These are phyloP conservation scores for Babyrousa celebensis DNA, from an alignment of 2,797 vertebrate species.

Conservation along the genomic window DNA sequence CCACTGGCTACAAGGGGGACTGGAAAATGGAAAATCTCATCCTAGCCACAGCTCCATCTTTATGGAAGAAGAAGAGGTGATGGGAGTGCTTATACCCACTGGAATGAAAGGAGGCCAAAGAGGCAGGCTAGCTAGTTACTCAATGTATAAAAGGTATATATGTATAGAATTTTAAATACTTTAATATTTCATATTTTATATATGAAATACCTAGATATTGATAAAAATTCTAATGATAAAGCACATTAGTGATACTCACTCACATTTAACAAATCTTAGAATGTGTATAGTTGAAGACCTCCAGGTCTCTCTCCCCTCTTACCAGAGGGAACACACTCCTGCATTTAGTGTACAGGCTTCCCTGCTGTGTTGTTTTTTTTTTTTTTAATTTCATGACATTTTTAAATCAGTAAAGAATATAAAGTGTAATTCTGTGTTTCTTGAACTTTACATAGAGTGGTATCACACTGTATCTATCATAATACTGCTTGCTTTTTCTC, in stretches of 20 bases:
- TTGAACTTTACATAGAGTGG: slow-evolving; percentile 18
- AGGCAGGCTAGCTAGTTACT: slow-evolving; percentile 11
- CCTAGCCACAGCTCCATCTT: neutral
- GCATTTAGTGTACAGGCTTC: neutral
- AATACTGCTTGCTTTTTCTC: neutral
- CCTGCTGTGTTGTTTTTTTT: neutral
- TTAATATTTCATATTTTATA: neutral
- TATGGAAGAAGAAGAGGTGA: neutral
- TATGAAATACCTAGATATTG: neutral
- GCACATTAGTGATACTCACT: neutral
- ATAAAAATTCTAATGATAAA: slow-evolving; percentile 54
- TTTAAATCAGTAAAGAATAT: slow-evolving; percentile 9
- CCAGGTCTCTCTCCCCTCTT: neutral
- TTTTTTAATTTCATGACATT: neutral
- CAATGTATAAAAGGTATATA: neutral
- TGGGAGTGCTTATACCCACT: neutral
- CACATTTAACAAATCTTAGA: slow-evolving; percentile 27
- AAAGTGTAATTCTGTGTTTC: slow-evolving; percentile 6
- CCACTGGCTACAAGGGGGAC: neutral
- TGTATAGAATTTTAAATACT: neutral
- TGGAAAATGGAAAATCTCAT: neutral
- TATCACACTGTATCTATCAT: neutral
- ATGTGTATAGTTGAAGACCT: neutral
- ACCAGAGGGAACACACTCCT: neutral
- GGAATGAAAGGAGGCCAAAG: neutral